Evolutionary conservation across 2,113 vertebrate species (phyloP), one percentile per base, ranked within the genome.

Genomic region (Raja brachyura): DNA sequence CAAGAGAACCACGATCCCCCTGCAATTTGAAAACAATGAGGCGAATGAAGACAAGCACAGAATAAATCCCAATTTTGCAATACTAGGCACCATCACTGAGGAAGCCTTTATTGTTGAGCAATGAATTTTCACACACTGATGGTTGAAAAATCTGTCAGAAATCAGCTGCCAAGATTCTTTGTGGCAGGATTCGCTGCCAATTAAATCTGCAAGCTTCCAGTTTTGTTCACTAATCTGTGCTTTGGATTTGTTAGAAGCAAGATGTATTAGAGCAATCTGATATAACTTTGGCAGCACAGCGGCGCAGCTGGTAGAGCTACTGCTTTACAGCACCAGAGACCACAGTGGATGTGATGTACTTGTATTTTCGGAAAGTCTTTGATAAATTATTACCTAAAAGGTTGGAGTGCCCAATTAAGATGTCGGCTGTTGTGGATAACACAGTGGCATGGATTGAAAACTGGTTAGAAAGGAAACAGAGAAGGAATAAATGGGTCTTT

Each of bases 1-100:
- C 97, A 2, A 48, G 9, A 0, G 86, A 90, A 94, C 97, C 97
- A 86, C 61, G 16, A 0, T 96, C 95, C 92, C 97, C 97, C 97
- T 97, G 93, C 93, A 20, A 93, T 93, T 86, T 93, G 28, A 25
- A 33, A 93, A n/a, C 94, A 88, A 88, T 16, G 5, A 18, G 59
- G 59, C 59, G n/a, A 88, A 88, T 63, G 61, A 88, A 88, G 13
- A 11, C 22, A 83, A 9, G 8, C 28, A 56, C 79, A 13, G 79
- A 54, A 83, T 56, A 88, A 56, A 66, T 88, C 13, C 39, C 28
- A 28, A 61, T 28, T n/a, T 86, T 86, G 56, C 9, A 28, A 63
- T 16, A 31, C 59, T 14, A 14, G 28, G 56, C 28, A 0, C 54
- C 10, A 28, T 54, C 22, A 56, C 78, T 83, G 48, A 8, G 39